Evolutionary conservation across 2,113 vertebrate genomes (phyloP).

Genomic region (Gymnobelideus leadbeateri): DNA sequence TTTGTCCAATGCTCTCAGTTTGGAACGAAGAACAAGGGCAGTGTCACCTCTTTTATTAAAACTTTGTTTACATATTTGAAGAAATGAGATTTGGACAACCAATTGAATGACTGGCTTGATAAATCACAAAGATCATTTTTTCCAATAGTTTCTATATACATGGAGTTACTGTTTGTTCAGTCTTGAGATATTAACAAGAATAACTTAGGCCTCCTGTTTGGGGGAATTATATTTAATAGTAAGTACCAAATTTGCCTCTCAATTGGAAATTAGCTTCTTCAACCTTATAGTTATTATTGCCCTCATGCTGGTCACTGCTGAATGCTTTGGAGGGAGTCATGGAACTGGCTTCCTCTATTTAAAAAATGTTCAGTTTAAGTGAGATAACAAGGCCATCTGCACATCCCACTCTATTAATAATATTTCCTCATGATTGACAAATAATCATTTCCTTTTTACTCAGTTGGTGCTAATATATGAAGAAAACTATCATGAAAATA

Average conservation of each 20-base stretch:
- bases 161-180: background rate
- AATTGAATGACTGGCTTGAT: background rate
- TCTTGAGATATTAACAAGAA: background rate
- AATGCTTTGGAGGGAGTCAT: background rate
- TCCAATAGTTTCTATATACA: background rate
- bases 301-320: background rate
- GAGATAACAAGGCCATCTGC: background rate
- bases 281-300: background rate
- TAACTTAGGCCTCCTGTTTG: conserved; percentile 6
- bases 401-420: background rate
- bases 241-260: background rate
- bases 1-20: background rate
- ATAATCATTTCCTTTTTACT: background rate
- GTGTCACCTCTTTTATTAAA: background rate
- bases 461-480: background rate
- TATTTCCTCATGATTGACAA: background rate
- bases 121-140: background rate
- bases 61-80: background rate
- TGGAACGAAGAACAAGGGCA: background rate
- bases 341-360: background rate
- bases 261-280: background rate
- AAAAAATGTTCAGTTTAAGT: conserved; percentile 4
- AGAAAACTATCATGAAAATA: background rate
- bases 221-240: background rate
- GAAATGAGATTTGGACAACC: background rate